Conservation (phyloP, 1,140 invertebrate species). For the Spodoptera frugiperda region DNA sequence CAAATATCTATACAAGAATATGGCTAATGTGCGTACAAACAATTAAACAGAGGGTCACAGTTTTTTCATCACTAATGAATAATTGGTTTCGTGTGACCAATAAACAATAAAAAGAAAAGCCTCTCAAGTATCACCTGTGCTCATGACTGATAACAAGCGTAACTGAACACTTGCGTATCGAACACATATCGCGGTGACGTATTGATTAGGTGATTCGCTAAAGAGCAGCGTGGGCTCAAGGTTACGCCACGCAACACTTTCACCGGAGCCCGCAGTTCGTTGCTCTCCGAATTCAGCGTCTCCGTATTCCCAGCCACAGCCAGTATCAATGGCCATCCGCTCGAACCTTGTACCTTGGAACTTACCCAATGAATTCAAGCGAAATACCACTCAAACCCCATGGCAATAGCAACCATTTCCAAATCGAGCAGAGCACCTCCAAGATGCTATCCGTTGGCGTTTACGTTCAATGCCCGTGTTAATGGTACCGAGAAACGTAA, state of each 20-base stretch:
- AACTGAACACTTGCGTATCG: conserved; percentile 50
- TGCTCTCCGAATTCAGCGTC: conserved; percentile 82
- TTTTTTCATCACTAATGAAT: background rate
- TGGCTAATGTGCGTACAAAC: too few species aligned
- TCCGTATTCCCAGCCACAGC: conserved; percentile 64
- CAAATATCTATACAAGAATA: too few species aligned
- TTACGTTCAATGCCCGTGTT: conserved; percentile 83
- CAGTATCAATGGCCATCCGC: conserved; percentile 71
- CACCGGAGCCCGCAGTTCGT: conserved; percentile 75
- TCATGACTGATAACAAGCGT: conserved; percentile 48
- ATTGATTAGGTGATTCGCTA: conserved; percentile 74
- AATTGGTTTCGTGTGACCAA: conserved; percentile 3
- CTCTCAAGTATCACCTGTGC: background rate
- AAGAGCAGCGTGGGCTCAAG: conserved; percentile 74
- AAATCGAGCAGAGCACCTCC: conserved; percentile 42
- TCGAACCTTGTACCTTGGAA: conserved; percentile 57
- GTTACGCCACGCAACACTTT: conserved; percentile 83
- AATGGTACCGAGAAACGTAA: conserved; percentile 84
- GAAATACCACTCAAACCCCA: conserved; percentile 59
- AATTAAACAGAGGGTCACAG: background rate
- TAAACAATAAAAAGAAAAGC: conserved; percentile 3
- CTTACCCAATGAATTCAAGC: conserved; percentile 48
- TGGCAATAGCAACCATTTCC: conserved; percentile 62
- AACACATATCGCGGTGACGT: conserved; percentile 66
- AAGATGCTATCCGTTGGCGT: conserved; percentile 74